Evolutionary conservation across 2,797 vertebrate species (phyloP).

Genomic region (Threskiornis aethiopicus): DNA sequence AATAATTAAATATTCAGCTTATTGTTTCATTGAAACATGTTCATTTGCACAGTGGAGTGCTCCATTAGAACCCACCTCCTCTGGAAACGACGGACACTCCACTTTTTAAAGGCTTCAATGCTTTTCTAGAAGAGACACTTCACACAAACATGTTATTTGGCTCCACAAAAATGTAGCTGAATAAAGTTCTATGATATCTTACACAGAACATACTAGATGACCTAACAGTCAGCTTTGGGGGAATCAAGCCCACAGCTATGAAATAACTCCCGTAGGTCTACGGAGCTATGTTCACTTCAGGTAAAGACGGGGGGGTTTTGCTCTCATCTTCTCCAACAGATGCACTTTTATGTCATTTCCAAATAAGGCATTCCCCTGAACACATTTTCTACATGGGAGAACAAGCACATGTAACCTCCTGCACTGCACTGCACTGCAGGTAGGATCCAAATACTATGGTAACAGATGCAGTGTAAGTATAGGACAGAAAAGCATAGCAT

Average conservation of each 20-base stretch:
- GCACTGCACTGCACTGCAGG: background rate
- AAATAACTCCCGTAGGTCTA: background rate
- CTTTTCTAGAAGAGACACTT: background rate
- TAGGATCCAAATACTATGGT: background rate
- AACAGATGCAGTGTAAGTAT: background rate
- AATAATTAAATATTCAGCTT: background rate
- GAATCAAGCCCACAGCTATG: background rate
- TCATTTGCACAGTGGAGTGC: background rate
- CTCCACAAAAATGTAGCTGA: background rate
- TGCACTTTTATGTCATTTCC: background rate
- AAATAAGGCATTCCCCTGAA: background rate
- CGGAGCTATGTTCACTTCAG: background rate
- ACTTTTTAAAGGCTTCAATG: background rate
- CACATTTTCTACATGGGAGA: background rate
- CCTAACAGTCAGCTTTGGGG: background rate
- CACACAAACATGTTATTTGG: background rate
- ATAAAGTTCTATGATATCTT: background rate
- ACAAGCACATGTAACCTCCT: background rate
- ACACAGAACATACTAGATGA: accelerated
- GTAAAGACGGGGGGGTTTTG: background rate
- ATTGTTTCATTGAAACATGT: background rate
- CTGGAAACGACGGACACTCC: background rate
- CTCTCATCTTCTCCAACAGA: background rate
- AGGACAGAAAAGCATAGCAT: background rate
- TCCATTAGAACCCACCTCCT: background rate